These are phyloP conservation scores for Neoitamus cyanurus DNA, from an alignment of 2,888 invertebrate genomes.

Conservation along the genomic window DNA sequence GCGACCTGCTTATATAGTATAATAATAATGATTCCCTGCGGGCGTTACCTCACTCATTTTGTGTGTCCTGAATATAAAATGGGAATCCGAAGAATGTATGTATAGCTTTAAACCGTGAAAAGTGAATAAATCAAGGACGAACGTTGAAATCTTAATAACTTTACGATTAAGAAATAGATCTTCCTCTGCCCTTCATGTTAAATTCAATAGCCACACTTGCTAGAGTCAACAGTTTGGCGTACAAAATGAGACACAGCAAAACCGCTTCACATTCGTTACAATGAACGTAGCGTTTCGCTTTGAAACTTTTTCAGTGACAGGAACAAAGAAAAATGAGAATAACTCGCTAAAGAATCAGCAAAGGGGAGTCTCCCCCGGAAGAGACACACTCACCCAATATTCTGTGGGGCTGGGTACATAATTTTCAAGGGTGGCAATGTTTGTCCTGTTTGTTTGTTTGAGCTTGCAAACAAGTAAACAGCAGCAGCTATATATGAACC, in stretches of 20 bases:
- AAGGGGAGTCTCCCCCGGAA: neutral
- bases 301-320: neutral
- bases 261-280: neutral
- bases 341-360: neutral
- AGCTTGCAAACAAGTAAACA: conserved; percentile 52
- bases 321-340: conserved; percentile 9
- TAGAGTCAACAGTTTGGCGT: neutral
- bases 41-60: no score
- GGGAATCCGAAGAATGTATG: no score
- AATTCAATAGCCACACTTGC: neutral
- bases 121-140: neutral
- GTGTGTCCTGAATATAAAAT: no score
- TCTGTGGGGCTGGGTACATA: conserved; percentile 6
- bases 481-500: conserved; percentile 46
- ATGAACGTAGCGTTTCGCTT: neutral
- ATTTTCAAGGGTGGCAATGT: conserved; percentile 43
- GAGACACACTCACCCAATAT: conserved; percentile 7
- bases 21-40: no score
- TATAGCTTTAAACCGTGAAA: neutral
- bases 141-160: neutral
- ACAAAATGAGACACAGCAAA: neutral
- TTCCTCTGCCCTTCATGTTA: neutral
- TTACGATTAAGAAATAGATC: neutral
- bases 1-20: no score
- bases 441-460: conserved; percentile 50